Conservation (phyloP, 1,140 invertebrate genomes). For the Papilio aristodemus region DNA sequence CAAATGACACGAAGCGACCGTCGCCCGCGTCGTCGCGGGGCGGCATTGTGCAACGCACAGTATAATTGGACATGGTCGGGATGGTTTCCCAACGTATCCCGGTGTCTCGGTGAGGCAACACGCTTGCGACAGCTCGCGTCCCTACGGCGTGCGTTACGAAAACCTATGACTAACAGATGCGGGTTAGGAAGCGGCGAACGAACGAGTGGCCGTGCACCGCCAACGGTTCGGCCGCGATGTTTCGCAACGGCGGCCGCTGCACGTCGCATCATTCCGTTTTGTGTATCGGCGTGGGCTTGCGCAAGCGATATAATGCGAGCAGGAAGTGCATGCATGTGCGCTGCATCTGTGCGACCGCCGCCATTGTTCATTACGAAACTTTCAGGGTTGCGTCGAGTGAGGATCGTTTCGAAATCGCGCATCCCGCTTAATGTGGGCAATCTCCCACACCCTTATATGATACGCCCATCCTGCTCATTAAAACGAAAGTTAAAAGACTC, state of each 20-base stretch:
- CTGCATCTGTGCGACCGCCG: constrained; percentile 63
- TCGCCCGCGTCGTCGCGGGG: constrained; percentile 32
- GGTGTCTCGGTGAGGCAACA: constrained; percentile 71
- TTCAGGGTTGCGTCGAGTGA: constrained; percentile 79
- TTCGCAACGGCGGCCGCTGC: constrained; percentile 53
- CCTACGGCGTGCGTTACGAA: constrained; percentile 76
- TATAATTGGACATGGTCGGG: constrained; percentile 74
- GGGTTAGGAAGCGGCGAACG: constrained; percentile 51
- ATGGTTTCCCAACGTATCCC: constrained; percentile 78
- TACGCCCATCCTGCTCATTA: not conserved
- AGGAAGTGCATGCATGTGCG: constrained; percentile 78
- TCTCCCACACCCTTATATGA: constrained; percentile 52
- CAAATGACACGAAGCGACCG: constrained; percentile 51
- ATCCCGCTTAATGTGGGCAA: constrained; percentile 74
- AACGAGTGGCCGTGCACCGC: constrained; percentile 52
- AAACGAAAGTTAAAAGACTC: not conserved
- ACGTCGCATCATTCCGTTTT: constrained; percentile 57
- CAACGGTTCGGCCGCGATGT: constrained; percentile 52
- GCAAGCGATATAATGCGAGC: constrained; percentile 72
- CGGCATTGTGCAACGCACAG: constrained; percentile 55
- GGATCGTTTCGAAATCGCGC: constrained; percentile 67
- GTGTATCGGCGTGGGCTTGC: constrained; percentile 63
- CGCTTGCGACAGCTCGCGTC: constrained; percentile 71
- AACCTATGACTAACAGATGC: constrained; percentile 69
- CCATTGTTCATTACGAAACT: constrained; percentile 78